Evolutionary conservation across 2,113 vertebrate genomes (phyloP).

Genomic region (Proterorhinus semilunaris): DNA sequence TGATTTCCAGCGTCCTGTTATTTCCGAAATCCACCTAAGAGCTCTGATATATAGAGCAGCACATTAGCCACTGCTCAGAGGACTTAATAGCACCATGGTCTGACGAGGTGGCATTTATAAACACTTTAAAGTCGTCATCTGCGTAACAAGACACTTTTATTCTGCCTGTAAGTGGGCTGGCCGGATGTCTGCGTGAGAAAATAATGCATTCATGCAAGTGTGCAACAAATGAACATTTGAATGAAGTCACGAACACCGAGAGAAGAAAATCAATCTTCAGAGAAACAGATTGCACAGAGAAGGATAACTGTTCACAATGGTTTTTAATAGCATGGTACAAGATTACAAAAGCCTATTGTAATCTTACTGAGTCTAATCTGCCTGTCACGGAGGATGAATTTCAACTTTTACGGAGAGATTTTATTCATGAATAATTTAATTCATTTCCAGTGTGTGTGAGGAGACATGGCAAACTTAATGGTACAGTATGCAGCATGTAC

Average conservation of each 20-base stretch:
- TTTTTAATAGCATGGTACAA: constrained; percentile 6
- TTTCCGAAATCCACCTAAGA: not conserved
- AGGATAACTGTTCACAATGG: constrained; percentile 2
- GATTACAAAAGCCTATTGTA: not conserved
- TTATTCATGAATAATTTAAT: not conserved
- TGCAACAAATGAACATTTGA: constrained; percentile 15
- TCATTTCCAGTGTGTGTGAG: too few relatives aligned
- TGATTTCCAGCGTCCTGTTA: not conserved
- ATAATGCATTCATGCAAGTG: constrained; percentile 2
- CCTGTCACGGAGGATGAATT: not conserved
- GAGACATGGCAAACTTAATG: too few relatives aligned
- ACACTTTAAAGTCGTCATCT: not conserved
- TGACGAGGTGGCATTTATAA: not conserved
- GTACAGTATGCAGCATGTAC: too few relatives aligned
- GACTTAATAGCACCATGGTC: not conserved
- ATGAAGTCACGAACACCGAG: constrained; percentile 16
- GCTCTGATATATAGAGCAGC: too few relatives aligned
- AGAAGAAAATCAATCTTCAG: not conserved
- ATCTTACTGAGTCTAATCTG: not conserved
- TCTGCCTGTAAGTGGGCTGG: not conserved
- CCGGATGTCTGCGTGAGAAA: constrained; percentile 9
- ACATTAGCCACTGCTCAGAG: not conserved
- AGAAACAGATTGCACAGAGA: not conserved
- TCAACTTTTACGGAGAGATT: not conserved
- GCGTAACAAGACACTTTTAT: not conserved